A percentile compares a stretch with the other conserved stretches of the same genome.
Conservation (phyloP, 1,140 invertebrate genomes). For the Platorchestia sp. region DNA sequence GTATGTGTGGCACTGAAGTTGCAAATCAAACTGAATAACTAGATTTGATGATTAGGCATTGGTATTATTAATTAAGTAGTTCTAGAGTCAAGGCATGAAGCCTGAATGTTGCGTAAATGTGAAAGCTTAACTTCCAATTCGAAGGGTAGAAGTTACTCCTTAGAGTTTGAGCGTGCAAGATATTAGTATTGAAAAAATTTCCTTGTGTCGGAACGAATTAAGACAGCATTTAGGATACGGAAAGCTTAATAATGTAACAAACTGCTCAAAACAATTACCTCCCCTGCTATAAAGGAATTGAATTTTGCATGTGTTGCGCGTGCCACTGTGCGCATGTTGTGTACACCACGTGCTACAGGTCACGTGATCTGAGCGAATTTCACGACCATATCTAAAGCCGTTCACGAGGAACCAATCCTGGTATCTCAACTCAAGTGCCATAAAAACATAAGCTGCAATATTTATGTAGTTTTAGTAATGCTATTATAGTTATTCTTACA, state of each 20-base stretch:
- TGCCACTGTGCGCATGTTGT: background rate
- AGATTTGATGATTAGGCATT: no score
- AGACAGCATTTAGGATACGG: no score
- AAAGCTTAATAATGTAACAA: background rate
- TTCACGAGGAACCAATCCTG: background rate
- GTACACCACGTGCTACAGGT: background rate
- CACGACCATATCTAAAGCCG: background rate
- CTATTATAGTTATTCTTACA: conserved; percentile 17
- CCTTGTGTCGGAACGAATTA: no score
- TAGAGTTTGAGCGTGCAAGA: background rate
- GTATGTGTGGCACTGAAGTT: no score
- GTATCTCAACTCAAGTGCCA: conserved; percentile 49
- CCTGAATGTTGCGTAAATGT: no score
- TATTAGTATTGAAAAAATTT: background rate
- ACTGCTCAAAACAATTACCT: background rate
- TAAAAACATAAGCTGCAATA: conserved; percentile 30
- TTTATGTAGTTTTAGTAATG: conserved; percentile 42
- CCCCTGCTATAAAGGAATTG: background rate
- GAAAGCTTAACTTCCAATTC: background rate
- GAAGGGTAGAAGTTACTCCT: background rate
- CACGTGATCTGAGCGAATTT: background rate
- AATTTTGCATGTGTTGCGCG: background rate
- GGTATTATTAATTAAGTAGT: no score
- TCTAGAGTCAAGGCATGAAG: no score
- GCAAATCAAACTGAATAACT: no score